Evolutionary conservation across 2,888 invertebrate genomes (phyloP).

Genomic region (Caenorhabditis virilis): DNA sequence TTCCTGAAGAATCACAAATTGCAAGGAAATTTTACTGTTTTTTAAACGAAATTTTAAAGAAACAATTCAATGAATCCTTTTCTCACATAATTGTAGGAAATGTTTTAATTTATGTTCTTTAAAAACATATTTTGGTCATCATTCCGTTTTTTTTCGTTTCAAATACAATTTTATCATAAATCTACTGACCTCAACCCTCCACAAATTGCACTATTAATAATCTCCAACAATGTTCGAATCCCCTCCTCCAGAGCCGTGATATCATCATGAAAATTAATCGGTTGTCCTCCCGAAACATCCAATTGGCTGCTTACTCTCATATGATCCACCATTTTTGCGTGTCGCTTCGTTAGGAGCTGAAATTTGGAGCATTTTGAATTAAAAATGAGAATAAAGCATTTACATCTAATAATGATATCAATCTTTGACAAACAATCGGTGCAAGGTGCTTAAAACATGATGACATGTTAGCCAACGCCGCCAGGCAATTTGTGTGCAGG

Average conservation of each 20-base stretch:
- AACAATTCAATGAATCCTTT: too few species aligned
- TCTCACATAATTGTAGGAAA: too few species aligned
- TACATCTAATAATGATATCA: constrained; percentile 74
- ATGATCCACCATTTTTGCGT: constrained; percentile 68
- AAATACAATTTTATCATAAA: too few species aligned
- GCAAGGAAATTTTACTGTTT: too few species aligned
- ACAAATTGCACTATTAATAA: constrained; percentile 88
- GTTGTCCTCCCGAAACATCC: constrained; percentile 24
- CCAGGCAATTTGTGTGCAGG: constrained; percentile 95
- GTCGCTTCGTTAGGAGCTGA: constrained; percentile 75
- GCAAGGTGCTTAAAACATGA: constrained; percentile 86
- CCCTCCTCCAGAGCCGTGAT: constrained; percentile 92
- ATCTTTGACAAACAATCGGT: constrained; percentile 91
- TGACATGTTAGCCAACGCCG: constrained; percentile 98
- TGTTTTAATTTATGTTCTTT: too few species aligned
- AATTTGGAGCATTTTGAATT: constrained; percentile 1
- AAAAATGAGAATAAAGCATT: neutral
- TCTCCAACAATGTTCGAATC: constrained; percentile 92
- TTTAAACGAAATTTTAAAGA: too few species aligned
- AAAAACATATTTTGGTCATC: too few species aligned
- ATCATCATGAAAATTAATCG: constrained; percentile 76
- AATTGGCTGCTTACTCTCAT: constrained; percentile 43
- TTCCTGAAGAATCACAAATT: too few species aligned
- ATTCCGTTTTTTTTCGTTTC: too few species aligned
- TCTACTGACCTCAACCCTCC: constrained; percentile 40